These are phyloP conservation scores for Schizopygopsis pylzovi DNA, from an alignment of 2,797 vertebrate genomes.

Conservation along the genomic window DNA sequence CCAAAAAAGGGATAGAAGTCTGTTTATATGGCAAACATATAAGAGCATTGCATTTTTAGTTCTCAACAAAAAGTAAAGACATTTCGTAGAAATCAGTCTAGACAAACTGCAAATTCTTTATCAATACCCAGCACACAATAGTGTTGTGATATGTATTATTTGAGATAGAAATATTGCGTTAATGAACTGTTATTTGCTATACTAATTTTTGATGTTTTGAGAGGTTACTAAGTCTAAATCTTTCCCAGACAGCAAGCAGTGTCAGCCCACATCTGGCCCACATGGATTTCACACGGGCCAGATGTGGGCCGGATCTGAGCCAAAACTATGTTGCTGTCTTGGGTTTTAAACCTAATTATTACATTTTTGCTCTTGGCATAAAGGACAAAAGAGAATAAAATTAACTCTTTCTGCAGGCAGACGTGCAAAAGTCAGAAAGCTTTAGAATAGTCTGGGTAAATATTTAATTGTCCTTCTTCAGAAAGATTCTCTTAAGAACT, in stretches of 20 bases:
- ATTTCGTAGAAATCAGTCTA: not conserved
- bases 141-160: not conserved
- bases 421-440: slow-evolving; percentile 27
- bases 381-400: slow-evolving; percentile 11
- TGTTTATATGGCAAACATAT: not conserved
- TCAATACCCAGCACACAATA: not conserved
- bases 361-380: not conserved
- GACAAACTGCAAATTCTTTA: not conserved
- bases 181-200: not conserved
- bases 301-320: too few relatives aligned
- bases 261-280: too few relatives aligned
- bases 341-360: not conserved
- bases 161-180: not conserved
- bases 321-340: too few relatives aligned
- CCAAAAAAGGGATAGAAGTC: not conserved
- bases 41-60: not conserved
- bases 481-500: not conserved
- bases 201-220: not conserved
- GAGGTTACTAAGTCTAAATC: not conserved
- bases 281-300: too few relatives aligned
- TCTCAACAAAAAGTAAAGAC: not conserved
- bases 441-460: slow-evolving; percentile 36
- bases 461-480: slow-evolving; percentile 22
- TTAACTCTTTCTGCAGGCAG: slow-evolving; percentile 36
- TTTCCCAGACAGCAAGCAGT: too few relatives aligned